Evolutionary conservation across 2,797 vertebrate species (phyloP).

Genomic region (Podarcis lilfordi): DNA sequence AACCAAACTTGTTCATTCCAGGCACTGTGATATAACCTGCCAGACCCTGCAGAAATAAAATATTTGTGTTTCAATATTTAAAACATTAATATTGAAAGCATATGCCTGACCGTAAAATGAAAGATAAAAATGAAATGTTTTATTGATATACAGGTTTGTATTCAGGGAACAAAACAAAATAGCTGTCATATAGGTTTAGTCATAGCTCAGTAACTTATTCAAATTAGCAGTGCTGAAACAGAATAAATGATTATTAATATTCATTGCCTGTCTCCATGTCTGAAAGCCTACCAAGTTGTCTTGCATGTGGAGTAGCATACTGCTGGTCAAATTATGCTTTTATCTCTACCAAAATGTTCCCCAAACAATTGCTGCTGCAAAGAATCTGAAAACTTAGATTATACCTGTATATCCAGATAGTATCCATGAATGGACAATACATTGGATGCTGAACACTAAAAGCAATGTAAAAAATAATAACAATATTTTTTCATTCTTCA

Average conservation of each 20-base stretch:
- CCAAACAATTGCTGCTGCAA: not conserved
- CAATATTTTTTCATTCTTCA: not conserved
- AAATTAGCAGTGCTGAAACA: conserved; percentile 15
- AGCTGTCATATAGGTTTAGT: conserved; percentile 4
- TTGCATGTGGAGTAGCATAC: conserved; percentile 14
- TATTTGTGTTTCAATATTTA: conserved; percentile 14
- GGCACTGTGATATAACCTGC: not conserved
- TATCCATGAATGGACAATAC: conserved; percentile 22
- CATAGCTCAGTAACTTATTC: conserved; percentile 13
- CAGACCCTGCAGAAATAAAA: not conserved
- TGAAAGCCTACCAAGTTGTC: not conserved
- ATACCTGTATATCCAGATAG: not conserved
- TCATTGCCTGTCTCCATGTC: conserved; percentile 39
- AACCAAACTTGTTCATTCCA: not conserved
- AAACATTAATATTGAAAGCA: conserved; percentile 19
- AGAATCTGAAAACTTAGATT: conserved; percentile 24
- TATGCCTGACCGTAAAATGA: not conserved
- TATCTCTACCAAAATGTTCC: conserved; percentile 18
- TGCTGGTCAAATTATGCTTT: not conserved
- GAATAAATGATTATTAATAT: conserved; percentile 14
- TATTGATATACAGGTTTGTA: conserved; percentile 3
- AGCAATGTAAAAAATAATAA: not conserved
- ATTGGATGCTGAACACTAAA: conserved; percentile 7
- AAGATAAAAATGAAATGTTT: conserved; percentile 10
- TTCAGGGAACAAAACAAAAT: conserved; percentile 18